A percentile compares a stretch with the other conserved stretches of the same genome.
phyloP scores from a whole-genome alignment of 2,888 invertebrate species.

The Zonitis immaculata region DNA sequence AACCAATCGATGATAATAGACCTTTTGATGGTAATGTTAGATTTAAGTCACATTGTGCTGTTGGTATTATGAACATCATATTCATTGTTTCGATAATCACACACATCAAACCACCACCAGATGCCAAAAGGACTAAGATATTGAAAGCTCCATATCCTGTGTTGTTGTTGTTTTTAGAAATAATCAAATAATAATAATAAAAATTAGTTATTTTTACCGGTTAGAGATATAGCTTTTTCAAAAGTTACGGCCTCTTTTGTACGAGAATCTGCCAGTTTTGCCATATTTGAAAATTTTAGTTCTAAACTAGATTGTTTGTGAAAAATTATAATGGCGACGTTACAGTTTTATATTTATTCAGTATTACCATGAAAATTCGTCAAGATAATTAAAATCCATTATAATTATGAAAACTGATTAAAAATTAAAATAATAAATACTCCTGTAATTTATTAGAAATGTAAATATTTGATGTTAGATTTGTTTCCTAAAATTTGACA shows the following conservation, averaged over 20 bases:
- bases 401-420: no score
- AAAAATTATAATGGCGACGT: no score
- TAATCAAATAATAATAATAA: no score
- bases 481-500: no score
- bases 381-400: no score
- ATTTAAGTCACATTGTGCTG: conserved; percentile 63
- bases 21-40: conserved; percentile 60
- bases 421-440: no score
- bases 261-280: conserved; percentile 6
- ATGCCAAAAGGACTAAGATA: conserved; percentile 55
- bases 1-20: conserved; percentile 61
- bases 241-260: conserved; percentile 9
- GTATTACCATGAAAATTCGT: no score
- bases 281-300: conserved; percentile 1
- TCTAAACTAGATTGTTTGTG: no score
- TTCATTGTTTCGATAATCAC: conserved; percentile 65
- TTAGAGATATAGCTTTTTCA: conserved; percentile 13
- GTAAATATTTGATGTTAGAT: no score
- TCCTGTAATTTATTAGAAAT: no score
- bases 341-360: no score
- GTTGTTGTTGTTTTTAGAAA: no score
- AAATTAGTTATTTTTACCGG: conserved; percentile 15
- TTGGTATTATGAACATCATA: conserved; percentile 61
- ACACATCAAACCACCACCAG: conserved; percentile 61
- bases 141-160: conserved; percentile 61